These are phyloP conservation scores for Poeciliopsis retropinna DNA, from an alignment of 2,113 vertebrate genomes.

Conservation along the genomic window DNA sequence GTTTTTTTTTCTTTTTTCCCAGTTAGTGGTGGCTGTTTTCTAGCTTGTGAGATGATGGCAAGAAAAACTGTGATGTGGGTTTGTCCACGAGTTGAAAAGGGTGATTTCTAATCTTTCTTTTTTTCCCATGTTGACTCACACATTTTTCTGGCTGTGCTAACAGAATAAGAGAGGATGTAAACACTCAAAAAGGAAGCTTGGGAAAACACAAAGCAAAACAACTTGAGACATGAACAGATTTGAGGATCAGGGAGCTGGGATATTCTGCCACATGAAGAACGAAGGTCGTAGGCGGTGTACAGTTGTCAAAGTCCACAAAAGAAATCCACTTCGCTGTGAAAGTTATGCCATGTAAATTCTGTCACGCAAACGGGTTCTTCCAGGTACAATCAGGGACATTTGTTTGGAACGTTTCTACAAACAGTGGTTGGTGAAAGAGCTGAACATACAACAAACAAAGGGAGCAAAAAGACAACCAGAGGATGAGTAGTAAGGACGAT, in stretches of 20 bases:
- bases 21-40: not conserved
- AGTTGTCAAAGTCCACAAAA: not conserved
- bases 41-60: not conserved
- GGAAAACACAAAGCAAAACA: not conserved
- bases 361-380: not conserved
- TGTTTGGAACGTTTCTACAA: not conserved
- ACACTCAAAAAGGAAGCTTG: not conserved
- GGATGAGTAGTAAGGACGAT: too few species aligned
- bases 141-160: not conserved
- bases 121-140: not conserved
- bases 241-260: not conserved
- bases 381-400: not conserved
- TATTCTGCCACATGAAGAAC: not conserved
- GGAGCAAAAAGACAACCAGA: too few species aligned
- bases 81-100: not conserved
- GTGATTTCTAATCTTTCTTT: not conserved
- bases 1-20: not conserved
- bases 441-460: too few species aligned
- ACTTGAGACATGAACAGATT: not conserved
- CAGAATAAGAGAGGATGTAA: not conserved
- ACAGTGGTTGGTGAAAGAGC: not conserved
- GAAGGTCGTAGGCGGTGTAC: not conserved
- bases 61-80: not conserved
- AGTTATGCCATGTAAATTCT: not conserved
- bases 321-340: not conserved